Percentiles rank a stretch among this genome's conserved stretches.
These are phyloP conservation scores for Perca fluviatilis DNA, from an alignment of 2,113 vertebrate genomes.

Conservation along the genomic window DNA sequence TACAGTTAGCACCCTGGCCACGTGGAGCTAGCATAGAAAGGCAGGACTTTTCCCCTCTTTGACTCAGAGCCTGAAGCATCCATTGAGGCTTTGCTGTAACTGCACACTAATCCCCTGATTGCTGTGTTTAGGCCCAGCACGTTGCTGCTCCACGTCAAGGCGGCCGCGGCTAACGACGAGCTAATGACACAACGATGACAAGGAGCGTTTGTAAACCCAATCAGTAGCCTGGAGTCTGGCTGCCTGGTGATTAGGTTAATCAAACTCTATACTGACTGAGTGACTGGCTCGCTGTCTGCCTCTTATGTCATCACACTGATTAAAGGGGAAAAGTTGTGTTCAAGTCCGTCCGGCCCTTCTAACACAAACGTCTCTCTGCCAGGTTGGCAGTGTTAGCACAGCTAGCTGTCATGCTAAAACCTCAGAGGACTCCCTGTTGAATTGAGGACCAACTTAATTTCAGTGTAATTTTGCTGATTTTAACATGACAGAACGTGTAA, in stretches of 20 bases:
- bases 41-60: slow-evolving; percentile 68
- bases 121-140: slow-evolving; percentile 77
- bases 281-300: slow-evolving; percentile 68
- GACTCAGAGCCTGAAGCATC: slow-evolving; percentile 72
- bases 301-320: slow-evolving; percentile 76
- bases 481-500: background rate
- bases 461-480: background rate
- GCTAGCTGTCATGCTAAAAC: slow-evolving; percentile 11
- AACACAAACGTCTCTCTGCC: slow-evolving; percentile 55
- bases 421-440: background rate
- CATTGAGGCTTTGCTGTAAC: slow-evolving; percentile 74
- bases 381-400: slow-evolving; percentile 59
- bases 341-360: slow-evolving; percentile 42
- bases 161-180: slow-evolving; percentile 73
- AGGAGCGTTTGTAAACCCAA: slow-evolving; percentile 80
- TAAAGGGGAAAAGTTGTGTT: slow-evolving; percentile 72
- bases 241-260: slow-evolving; percentile 80
- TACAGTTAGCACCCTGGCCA: slow-evolving; percentile 66
- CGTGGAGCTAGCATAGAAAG: slow-evolving; percentile 47
- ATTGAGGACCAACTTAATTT: background rate
- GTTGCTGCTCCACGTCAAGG: slow-evolving; percentile 77
- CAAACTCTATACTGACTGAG: slow-evolving; percentile 71
- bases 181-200: slow-evolving; percentile 80
- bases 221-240: slow-evolving; percentile 73
- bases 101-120: slow-evolving; percentile 81